These are phyloP conservation scores for Lethrus apterus DNA, from an alignment of 1,140 invertebrate genomes.

Conservation along the genomic window DNA sequence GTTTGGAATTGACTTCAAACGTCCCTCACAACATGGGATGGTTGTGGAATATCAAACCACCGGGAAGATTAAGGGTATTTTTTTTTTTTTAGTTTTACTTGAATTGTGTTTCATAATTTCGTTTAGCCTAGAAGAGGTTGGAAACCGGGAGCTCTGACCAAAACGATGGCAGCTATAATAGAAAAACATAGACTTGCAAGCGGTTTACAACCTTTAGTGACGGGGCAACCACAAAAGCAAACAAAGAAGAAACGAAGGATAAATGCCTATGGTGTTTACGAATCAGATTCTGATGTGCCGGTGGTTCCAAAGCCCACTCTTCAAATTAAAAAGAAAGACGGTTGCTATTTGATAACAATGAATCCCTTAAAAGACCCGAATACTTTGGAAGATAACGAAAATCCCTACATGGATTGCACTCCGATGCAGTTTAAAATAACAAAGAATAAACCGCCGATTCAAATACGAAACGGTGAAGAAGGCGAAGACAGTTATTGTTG, in stretches of 20 bases:
- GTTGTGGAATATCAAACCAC: constrained; percentile 43
- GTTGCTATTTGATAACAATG: constrained; percentile 48
- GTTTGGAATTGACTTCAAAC: constrained; percentile 37
- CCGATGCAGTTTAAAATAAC: constrained; percentile 51
- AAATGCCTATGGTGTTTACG: constrained; percentile 17
- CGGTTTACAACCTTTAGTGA: constrained; percentile 33
- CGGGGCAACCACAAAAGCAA: constrained; percentile 36
- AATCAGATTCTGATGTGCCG: constrained; percentile 36
- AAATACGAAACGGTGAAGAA: constrained; percentile 17
- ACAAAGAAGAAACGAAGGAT: constrained; percentile 14
- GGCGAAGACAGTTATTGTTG: constrained; percentile 14
- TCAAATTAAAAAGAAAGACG: constrained; percentile 49
- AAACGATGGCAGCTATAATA: constrained; percentile 46
- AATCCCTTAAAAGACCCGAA: constrained; percentile 49
- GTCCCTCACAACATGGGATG: constrained; percentile 51
- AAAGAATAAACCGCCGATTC: constrained; percentile 37
- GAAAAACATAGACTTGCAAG: constrained; percentile 40
- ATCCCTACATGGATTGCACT: constrained; percentile 50
- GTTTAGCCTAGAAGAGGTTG: constrained; percentile 46
- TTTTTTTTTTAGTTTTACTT: constrained; percentile 1
- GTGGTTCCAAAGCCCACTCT: constrained; percentile 46
- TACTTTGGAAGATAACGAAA: constrained; percentile 44
- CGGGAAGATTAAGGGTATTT: constrained; percentile 26
- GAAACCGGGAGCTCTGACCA: constrained; percentile 47
- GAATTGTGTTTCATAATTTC: neutral